A percentile compares a stretch with the other conserved stretches of the same genome.
Evolutionary conservation across 35 echinoderm and acorn worm genomes (phyloP).

Genomic region (Ptychodera flava): DNA sequence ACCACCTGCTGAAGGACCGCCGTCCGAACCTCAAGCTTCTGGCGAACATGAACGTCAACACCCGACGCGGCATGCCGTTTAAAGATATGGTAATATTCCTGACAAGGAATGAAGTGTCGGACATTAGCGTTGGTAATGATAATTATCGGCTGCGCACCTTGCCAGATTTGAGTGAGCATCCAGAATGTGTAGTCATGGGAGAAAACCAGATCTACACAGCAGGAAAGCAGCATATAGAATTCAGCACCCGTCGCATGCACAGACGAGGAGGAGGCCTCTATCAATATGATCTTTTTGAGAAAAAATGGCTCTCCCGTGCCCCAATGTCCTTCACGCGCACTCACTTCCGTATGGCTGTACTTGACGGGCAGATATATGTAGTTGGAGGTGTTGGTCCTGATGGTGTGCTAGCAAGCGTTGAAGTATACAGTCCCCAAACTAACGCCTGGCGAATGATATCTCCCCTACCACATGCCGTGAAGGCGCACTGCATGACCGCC

Average conservation of each 20-base stretch:
- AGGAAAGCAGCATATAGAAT: conserved; percentile 68
- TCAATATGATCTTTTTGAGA: conserved; percentile 94
- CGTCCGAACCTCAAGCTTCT: conserved; percentile 76
- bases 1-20: conserved; percentile 83
- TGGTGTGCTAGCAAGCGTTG: conserved; percentile 49
- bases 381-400: conserved; percentile 67
- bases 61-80: conserved; percentile 87
- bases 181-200: conserved; percentile 80
- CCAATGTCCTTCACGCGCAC: conserved; percentile 66
- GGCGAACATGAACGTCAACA: conserved; percentile 69
- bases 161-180: conserved; percentile 87
- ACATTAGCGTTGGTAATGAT: conserved; percentile 20
- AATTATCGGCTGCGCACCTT: conserved; percentile 66
- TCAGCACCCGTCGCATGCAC: conserved; percentile 63
- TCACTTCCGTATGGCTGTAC: conserved; percentile 75
- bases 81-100: conserved; percentile 96
- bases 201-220: conserved; percentile 95
- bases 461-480: conserved; percentile 62
- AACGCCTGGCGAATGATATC: conserved; percentile 69
- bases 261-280: conserved; percentile 80
- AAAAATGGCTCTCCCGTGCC: conserved; percentile 85
- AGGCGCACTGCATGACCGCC: conserved; percentile 52
- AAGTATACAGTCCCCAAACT: conserved; percentile 79
- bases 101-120: conserved; percentile 39
- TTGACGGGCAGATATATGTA: conserved; percentile 88